These are phyloP conservation scores for Lepidocyrtinus sp. DNA, from an alignment of 2,888 invertebrate species.

Conservation along the genomic window DNA sequence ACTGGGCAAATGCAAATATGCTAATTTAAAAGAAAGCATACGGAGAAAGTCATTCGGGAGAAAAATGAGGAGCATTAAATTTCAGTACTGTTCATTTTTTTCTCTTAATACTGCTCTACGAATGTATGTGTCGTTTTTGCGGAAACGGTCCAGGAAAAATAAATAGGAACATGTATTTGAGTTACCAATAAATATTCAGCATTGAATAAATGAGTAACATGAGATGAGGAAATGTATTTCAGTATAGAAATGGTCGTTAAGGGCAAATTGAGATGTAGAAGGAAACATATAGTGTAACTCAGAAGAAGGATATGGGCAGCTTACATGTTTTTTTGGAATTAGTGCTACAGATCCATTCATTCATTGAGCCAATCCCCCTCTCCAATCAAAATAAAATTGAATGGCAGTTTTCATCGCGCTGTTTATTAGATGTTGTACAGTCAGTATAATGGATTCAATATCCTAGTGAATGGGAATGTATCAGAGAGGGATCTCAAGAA, in stretches of 20 bases:
- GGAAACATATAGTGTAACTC: not conserved
- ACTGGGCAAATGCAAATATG: conserved; percentile 25
- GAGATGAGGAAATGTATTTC: too few species aligned
- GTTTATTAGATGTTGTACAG: conserved; percentile 54
- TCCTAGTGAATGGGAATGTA: conserved; percentile 18
- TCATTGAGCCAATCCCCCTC: conserved; percentile 23
- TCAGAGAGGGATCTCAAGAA: not conserved
- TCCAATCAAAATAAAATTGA: conserved; percentile 57
- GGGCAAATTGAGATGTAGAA: not conserved
- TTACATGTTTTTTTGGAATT: not conserved
- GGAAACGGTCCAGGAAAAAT: too few species aligned
- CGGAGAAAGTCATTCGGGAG: conserved; percentile 52
- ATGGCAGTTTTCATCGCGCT: conserved; percentile 56
- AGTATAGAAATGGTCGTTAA: not conserved
- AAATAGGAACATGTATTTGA: too few species aligned
- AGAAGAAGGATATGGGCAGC: not conserved
- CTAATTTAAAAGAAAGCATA: conserved; percentile 47
- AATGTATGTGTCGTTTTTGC: too few species aligned
- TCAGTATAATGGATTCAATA: not conserved
- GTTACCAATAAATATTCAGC: not conserved
- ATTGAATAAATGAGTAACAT: too few species aligned
- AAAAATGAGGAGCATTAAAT: conserved; percentile 44
- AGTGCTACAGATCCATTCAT: conserved; percentile 5
- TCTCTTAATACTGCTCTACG: not conserved
- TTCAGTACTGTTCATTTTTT: conserved; percentile 49